Percentiles rank a stretch among this genome's conserved stretches.
Evolutionary conservation across 2,113 vertebrate genomes (phyloP).

Genomic region (Chascanopsetta lugubris): DNA sequence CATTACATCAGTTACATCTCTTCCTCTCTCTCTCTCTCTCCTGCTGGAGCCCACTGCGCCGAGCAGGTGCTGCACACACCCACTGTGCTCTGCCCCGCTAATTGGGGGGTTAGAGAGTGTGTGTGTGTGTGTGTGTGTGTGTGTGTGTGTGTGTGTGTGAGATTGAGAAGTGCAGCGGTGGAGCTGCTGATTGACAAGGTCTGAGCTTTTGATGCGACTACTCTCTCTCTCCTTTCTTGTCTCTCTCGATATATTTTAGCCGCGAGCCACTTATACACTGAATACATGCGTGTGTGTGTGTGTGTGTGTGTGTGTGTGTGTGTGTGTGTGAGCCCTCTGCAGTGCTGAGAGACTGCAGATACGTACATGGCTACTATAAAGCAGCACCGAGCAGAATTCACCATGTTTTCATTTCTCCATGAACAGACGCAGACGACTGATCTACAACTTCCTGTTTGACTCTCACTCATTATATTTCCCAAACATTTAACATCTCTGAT

Average conservation of each 20-base stretch:
- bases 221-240: conserved; percentile 2
- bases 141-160: not conserved
- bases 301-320: conserved; percentile 14
- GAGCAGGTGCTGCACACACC: too few relatives aligned
- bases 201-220: conserved; percentile 45
- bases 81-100: too few relatives aligned
- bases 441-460: conserved; percentile 23
- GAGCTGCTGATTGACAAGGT: conserved; percentile 44
- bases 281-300: conserved; percentile 48
- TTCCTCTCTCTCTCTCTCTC: too few relatives aligned
- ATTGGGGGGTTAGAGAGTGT: conserved; percentile 31
- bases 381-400: conserved; percentile 30
- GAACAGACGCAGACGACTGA: conserved; percentile 1
- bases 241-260: not conserved
- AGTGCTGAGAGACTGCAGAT: conserved; percentile 31
- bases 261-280: conserved; percentile 19
- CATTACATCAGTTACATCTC: not conserved
- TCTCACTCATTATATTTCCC: conserved; percentile 38
- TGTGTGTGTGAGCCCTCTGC: conserved; percentile 23
- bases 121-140: conserved; percentile 17
- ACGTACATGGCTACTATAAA: conserved; percentile 48
- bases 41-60: conserved; percentile 18
- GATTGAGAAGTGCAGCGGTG: conserved; percentile 13
- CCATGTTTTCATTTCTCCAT: conserved; percentile 29
- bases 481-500: conserved; percentile 15